Evolutionary conservation across 2,888 invertebrate species (phyloP).

Genomic region (Colostygia pectinataria): DNA sequence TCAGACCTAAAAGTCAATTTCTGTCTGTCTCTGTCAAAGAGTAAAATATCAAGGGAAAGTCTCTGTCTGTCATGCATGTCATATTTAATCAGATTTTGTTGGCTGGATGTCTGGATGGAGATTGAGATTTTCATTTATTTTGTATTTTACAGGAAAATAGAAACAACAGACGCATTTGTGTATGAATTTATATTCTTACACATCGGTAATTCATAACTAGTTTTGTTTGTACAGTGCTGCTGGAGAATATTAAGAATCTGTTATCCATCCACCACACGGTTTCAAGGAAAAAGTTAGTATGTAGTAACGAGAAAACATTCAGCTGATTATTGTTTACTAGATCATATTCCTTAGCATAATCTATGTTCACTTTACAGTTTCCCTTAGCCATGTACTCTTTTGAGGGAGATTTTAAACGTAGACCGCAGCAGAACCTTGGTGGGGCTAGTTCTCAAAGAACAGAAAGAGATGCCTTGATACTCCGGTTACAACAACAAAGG

Average conservation of each 20-base stretch:
- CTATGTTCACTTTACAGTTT: slow-evolving; percentile 2
- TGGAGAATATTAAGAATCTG: neutral
- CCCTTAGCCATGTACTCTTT: slow-evolving; percentile 87
- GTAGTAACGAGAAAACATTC: slow-evolving; percentile 40
- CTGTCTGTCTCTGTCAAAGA: too few species aligned
- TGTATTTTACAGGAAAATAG: too few species aligned
- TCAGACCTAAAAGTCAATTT: too few species aligned
- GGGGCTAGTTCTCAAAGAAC: slow-evolving; percentile 90
- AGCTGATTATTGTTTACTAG: slow-evolving; percentile 67
- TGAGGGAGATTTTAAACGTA: slow-evolving; percentile 94
- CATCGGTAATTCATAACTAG: neutral
- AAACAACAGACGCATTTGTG: too few species aligned
- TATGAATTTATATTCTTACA: neutral
- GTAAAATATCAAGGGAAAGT: too few species aligned
- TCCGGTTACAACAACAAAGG: slow-evolving; percentile 92
- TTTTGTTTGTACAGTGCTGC: neutral
- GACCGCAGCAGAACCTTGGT: slow-evolving; percentile 94
- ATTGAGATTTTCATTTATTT: too few species aligned
- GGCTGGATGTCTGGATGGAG: too few species aligned
- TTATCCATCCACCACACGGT: neutral
- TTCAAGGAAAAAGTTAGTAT: slow-evolving; percentile 13
- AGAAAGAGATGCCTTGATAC: slow-evolving; percentile 87
- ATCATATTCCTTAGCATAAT: slow-evolving; percentile 25
- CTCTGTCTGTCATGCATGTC: too few species aligned
- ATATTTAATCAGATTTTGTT: too few species aligned